These are phyloP conservation scores for Plagodis pulveraria DNA, from an alignment of 2,888 invertebrate genomes.

Conservation along the genomic window DNA sequence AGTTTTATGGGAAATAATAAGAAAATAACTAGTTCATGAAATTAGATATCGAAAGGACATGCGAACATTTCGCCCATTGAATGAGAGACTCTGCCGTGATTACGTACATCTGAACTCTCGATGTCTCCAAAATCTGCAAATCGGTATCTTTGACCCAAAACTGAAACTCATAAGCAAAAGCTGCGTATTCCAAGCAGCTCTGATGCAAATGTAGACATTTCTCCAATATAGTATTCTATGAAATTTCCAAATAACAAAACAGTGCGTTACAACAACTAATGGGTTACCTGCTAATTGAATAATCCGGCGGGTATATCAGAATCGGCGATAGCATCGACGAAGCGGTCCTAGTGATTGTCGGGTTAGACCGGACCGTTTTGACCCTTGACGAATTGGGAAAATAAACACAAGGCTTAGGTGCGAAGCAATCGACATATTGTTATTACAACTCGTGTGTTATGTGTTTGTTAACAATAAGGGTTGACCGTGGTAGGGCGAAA, in stretches of 20 bases:
- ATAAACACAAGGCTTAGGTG: constrained; percentile 76
- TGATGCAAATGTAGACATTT: background rate
- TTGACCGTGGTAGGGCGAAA: constrained; percentile 23
- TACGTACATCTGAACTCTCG: background rate
- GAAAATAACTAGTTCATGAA: too few relatives aligned
- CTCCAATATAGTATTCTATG: constrained; percentile 36
- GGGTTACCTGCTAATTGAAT: constrained; percentile 79
- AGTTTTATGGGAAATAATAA: too few relatives aligned
- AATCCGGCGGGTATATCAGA: constrained; percentile 83
- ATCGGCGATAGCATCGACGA: constrained; percentile 84
- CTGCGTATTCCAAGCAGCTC: constrained; percentile 11
- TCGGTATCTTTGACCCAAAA: background rate
- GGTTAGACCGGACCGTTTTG: constrained; percentile 84
- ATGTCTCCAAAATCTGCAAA: background rate
- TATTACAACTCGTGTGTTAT: constrained; percentile 47
- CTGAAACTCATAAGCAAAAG: constrained; percentile 9
- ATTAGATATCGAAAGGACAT: background rate
- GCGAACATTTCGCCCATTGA: constrained; percentile 2
- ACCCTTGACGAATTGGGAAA: constrained; percentile 75
- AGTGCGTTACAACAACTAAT: constrained; percentile 39
- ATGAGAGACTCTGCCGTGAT: background rate
- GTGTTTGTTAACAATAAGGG: constrained; percentile 24
- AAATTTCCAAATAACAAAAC: constrained; percentile 32
- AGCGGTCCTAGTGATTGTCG: constrained; percentile 82
- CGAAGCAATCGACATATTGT: constrained; percentile 67